Base-by-base conservation (phyloP, 1,140 invertebrate species). In the Drosophila lowei region DNA sequence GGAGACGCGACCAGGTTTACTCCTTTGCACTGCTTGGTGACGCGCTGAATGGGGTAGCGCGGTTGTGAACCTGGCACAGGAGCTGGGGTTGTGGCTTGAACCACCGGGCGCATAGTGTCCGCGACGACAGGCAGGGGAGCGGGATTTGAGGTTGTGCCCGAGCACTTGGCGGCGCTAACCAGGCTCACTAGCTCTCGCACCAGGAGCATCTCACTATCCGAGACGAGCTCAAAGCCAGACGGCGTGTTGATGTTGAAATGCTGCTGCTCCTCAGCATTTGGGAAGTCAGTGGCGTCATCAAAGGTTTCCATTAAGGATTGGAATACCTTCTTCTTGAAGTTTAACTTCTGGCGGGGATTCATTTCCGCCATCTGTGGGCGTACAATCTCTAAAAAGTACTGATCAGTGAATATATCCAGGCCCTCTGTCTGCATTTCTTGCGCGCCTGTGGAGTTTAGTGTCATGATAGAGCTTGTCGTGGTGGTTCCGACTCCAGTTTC, bases 221-320 rank as follows among this genome's bases (percentile, higher is more conserved):
- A 42, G 15, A 88, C 49, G 8, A 77, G 52, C 42, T 88, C 83
- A 8, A 66, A 73, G 6, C 66, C 79, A 3, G 84, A 79, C 0
- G 83, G 83, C 0, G 83, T 88, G 44, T 88, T 88, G 0, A 88
- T 88, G 15, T 88, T 88, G 6, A 88, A 88, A 6, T 88, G 83
- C 52, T 88, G 83, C 13, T 65, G 46, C 2, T 88, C 78, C 0
- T 78, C 75, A 16, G 56, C 59, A 6, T 11, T 41, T 0, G 83
- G 83, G 15, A 90, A 90, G 28, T 90, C 81, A n/a, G 68, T 81
- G 53, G 70, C 79, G 54, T 83, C 88, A 3, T 90, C 88, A n/a
- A 90, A 90, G 3, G 77, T 90, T 50, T 90, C 88, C 76, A 88
- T 90, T 0, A 90, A 18, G 0, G 86, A 50, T 6, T 83, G 41